phyloP scores from a whole-genome alignment of 2,888 invertebrate species.

The Metalampra italica region DNA sequence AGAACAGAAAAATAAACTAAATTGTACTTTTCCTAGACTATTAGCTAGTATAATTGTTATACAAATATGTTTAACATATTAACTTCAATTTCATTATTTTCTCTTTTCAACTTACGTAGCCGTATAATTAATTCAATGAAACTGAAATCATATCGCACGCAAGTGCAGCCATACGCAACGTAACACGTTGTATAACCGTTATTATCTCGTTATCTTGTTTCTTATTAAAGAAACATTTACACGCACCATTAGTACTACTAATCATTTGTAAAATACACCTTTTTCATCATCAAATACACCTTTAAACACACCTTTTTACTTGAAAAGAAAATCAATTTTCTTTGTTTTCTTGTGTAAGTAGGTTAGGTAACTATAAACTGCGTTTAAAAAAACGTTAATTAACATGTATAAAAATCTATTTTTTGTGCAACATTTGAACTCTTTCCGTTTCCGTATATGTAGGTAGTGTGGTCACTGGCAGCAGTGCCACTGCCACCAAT shows the following conservation, averaged over 20 bases:
- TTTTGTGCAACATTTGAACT: too few relatives aligned
- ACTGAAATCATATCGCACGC: constrained; percentile 36
- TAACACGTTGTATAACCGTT: constrained; percentile 13
- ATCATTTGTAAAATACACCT: not conserved
- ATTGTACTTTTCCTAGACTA: too few relatives aligned
- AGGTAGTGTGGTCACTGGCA: too few relatives aligned
- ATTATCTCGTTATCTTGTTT: constrained; percentile 1
- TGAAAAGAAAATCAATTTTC: constrained; percentile 1
- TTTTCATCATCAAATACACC: too few relatives aligned
- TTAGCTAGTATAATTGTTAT: not conserved
- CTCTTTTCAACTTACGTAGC: constrained; percentile 46
- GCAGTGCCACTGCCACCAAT: too few relatives aligned
- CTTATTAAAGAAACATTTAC: constrained; percentile 8
- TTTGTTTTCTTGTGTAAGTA: not conserved
- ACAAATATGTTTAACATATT: not conserved
- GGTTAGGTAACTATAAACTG: too few relatives aligned
- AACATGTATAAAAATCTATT: too few relatives aligned
- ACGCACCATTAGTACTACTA: constrained; percentile 6
- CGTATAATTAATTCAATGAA: constrained; percentile 28
- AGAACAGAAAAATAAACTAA: too few relatives aligned
- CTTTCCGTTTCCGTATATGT: too few relatives aligned
- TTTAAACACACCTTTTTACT: not conserved
- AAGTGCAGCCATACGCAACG: constrained; percentile 25
- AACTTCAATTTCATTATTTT: constrained; percentile 34
- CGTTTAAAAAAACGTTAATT: too few relatives aligned